Evolutionary conservation across 2,888 invertebrate genomes (phyloP), one percentile per base, ranked within the genome.

Genomic region (Pollenia griseotomentosa): DNA sequence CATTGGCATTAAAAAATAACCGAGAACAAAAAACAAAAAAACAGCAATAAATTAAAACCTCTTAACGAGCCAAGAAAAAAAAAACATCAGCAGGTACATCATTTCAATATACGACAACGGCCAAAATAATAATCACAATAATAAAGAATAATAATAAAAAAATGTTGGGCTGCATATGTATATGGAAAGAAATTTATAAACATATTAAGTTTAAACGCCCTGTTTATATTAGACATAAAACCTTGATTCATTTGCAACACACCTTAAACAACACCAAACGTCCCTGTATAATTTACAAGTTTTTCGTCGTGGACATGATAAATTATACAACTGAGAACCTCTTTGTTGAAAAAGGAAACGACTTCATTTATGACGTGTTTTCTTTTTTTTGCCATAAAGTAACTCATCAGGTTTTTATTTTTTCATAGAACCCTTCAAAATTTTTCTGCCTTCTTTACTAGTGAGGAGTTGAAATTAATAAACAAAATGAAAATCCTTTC

Each of bases 161-260:
- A 55, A 33, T 61, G 42, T 83, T 53, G 65, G 53, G 19, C 57
- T 61, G 61, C 10, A 61, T 51, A 68, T 14, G 44, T 44, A 46
- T 19, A 63, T 51, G 53, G 44, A 82, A 53, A 78, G 68, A 74
- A 78, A 61, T 78, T 78, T 77, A 51, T 70, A 40, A 70, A 70
- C 40, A 63, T 40, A 33, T 33, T 33, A 6, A 33, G 33, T 33
- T 33, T 33, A 33, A 33, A 16, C 46, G 5, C 55, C 11, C 68
- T 19, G 46, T 79, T 79, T 44, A 44, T 70, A 51, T 42, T 53
- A 33, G 53, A 57, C 63, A 68, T 19, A 68, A 53, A 79, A 63
- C 78, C 82, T 86, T 74, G 77, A 53, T 73, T 85, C 85, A 57
- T 73, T 63, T 68, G 63, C 74, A 86, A 86, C 79, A 86, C 86